Conservation (phyloP, 2,888 invertebrate genomes). For the Lampropteryx suffumata region DNA sequence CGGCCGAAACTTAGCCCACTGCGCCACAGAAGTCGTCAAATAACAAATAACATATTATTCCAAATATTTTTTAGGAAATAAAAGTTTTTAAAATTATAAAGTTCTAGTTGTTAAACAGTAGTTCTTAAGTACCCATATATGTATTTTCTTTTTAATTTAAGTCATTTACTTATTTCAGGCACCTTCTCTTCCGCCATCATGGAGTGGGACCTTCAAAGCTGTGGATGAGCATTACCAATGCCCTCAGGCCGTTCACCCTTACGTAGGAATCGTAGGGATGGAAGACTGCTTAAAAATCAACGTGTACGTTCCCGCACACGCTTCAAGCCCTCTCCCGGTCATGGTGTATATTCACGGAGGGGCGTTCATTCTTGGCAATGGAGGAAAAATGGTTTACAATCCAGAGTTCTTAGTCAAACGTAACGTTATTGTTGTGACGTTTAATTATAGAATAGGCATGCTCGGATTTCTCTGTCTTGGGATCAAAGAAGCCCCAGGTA, state of each 20-base stretch:
- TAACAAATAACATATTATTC: too few species aligned
- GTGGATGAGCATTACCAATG: slow-evolving; percentile 57
- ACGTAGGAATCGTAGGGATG: slow-evolving; percentile 52
- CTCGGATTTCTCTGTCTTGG: slow-evolving; percentile 65
- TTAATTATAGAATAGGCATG: slow-evolving; percentile 74
- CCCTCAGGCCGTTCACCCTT: slow-evolving; percentile 47
- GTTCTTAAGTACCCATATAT: too few species aligned
- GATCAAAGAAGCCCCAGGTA: slow-evolving; percentile 72
- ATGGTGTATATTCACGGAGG: slow-evolving; percentile 75
- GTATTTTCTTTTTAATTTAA: too few species aligned
- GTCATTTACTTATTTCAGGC: too few species aligned
- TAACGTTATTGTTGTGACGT: slow-evolving; percentile 66
- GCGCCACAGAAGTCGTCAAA: too few species aligned
- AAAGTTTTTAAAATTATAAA: too few species aligned
- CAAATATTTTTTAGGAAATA: too few species aligned
- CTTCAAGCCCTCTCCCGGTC: slow-evolving; percentile 53
- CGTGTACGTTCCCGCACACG: slow-evolving; percentile 57
- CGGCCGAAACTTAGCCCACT: too few species aligned
- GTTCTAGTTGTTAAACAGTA: too few species aligned
- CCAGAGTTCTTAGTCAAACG: slow-evolving; percentile 66
- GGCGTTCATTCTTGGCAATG: slow-evolving; percentile 65
- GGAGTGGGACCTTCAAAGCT: slow-evolving; percentile 65
- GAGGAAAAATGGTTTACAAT: slow-evolving; percentile 62
- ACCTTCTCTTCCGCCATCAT: slow-evolving; percentile 47
- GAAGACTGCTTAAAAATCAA: slow-evolving; percentile 72